phyloP scores from a whole-genome alignment of 2,888 invertebrate species.

The Caenorhabditis macrosperma region DNA sequence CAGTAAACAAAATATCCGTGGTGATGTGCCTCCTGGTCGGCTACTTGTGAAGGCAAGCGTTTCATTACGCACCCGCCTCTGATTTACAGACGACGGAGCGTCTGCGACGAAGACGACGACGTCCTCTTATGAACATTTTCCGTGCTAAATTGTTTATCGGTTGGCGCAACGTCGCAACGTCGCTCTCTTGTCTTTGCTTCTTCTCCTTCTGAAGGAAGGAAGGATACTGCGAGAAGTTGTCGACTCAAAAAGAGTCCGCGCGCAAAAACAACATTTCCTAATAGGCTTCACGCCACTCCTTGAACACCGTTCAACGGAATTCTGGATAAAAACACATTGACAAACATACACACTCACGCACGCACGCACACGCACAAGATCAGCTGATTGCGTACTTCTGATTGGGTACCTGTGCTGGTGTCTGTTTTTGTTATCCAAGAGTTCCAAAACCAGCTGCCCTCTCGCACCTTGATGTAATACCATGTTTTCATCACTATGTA shows the following conservation, averaged over 20 bases:
- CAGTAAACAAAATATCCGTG: conserved; percentile 35
- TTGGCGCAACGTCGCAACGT: not conserved
- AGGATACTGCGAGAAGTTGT: conserved; percentile 7
- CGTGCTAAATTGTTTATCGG: conserved; percentile 39
- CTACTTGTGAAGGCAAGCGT: conserved; percentile 9
- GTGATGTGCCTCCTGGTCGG: conserved; percentile 1
- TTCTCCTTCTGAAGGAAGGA: conserved; percentile 3
- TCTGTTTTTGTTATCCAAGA: not conserved
- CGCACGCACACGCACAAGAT: too few species aligned
- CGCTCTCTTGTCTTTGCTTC: conserved; percentile 1
- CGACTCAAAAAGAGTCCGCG: conserved; percentile 4
- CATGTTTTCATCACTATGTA: conserved; percentile 21
- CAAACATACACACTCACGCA: not conserved
- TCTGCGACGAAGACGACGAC: not conserved
- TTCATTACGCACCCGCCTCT: conserved; percentile 19
- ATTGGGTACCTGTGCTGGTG: not conserved
- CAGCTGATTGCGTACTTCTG: conserved; percentile 40
- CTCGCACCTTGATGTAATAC: not conserved
- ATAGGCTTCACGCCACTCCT: conserved; percentile 11
- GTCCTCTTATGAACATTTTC: conserved; percentile 31
- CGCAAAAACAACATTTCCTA: conserved; percentile 29
- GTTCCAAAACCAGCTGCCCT: not conserved
- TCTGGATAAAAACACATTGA: not conserved
- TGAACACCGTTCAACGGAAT: conserved; percentile 6
- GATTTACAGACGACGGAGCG: conserved; percentile 7